Conservation (phyloP, 2,888 invertebrate genomes). For the Eupithecia inturbata region DNA sequence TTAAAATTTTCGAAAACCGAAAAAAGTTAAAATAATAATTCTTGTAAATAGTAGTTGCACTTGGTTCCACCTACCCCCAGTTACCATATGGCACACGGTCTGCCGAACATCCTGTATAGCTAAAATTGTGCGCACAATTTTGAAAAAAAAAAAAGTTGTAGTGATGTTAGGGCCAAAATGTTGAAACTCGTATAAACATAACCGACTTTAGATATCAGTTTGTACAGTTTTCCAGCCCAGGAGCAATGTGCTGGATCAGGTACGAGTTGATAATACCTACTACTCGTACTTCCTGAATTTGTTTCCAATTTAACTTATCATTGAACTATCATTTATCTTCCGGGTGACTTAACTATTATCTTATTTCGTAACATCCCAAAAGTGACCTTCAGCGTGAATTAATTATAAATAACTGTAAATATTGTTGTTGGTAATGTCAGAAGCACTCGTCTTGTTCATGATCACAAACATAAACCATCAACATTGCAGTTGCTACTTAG, state of each 20-base stretch:
- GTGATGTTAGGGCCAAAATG: too few relatives aligned
- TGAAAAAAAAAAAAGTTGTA: too few relatives aligned
- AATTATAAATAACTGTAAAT: neutral
- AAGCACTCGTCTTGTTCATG: neutral
- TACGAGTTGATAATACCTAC: slow-evolving; percentile 15
- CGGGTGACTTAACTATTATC: neutral
- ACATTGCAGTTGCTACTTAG: neutral
- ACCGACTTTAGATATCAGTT: neutral
- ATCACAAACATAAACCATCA: too few relatives aligned
- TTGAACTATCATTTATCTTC: neutral
- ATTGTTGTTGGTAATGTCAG: neutral
- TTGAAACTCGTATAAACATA: too few relatives aligned
- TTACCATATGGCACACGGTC: too few relatives aligned
- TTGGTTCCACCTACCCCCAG: too few relatives aligned
- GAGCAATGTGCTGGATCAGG: slow-evolving; percentile 16
- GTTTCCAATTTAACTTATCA: neutral
- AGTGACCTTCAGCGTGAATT: neutral
- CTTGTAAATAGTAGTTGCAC: too few relatives aligned
- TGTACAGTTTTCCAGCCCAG: slow-evolving; percentile 1
- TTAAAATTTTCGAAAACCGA: too few relatives aligned
- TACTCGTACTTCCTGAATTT: neutral
- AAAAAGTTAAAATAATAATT: too few relatives aligned
- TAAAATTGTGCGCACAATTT: too few relatives aligned
- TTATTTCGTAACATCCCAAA: neutral
- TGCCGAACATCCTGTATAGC: too few relatives aligned